These are phyloP conservation scores for Leucosticte australis DNA, from an alignment of 2,113 vertebrate genomes.

Conservation along the genomic window DNA sequence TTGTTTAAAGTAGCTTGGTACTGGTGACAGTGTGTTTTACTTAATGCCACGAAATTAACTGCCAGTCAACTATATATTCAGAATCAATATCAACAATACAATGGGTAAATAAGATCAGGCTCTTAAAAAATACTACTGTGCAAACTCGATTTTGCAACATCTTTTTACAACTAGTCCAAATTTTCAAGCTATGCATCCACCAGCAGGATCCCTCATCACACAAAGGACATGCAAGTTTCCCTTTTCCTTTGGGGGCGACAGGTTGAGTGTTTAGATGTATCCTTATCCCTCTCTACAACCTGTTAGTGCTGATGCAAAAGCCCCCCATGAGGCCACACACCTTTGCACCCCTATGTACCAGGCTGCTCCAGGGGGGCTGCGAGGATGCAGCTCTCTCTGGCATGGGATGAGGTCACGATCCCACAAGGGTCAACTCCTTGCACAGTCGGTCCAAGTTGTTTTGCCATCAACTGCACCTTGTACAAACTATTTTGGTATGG, in stretches of 20 bases:
- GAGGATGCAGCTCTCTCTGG: neutral
- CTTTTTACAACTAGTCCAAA: neutral
- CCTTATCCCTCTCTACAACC: neutral
- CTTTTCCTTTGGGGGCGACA: neutral
- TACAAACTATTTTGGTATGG: neutral
- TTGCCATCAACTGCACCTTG: neutral
- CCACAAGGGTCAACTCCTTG: neutral
- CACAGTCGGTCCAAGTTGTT: neutral
- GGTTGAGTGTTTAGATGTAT: neutral
- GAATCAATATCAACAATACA: neutral
- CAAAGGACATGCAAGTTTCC: neutral
- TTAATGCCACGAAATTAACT: neutral
- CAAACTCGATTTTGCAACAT: neutral
- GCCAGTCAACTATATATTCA: neutral
- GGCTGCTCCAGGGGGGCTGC: neutral
- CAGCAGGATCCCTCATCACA: neutral
- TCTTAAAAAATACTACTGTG: neutral
- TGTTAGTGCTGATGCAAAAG: fast-evolving
- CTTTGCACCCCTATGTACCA: neutral
- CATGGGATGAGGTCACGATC: neutral
- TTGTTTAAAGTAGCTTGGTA: neutral
- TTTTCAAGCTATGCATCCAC: fast-evolving
- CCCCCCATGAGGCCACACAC: neutral
- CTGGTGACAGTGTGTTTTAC: neutral
- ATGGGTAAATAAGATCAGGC: neutral